These are phyloP conservation scores for Apostichopus leukothele DNA, from an alignment of 53 echinoderm and acorn worm species.

Conservation along the genomic window DNA sequence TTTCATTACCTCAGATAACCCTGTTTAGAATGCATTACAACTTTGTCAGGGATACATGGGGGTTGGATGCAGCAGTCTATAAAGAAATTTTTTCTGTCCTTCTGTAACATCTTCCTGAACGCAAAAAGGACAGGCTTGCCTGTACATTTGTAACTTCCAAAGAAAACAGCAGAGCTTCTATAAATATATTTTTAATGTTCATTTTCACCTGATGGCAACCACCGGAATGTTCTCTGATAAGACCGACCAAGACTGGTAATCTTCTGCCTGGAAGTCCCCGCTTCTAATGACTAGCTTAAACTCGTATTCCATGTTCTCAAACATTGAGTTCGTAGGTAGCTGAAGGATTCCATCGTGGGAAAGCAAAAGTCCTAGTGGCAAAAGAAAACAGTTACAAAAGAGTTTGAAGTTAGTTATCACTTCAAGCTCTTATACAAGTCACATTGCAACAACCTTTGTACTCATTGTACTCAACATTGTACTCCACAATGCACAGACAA, in stretches of 20 bases:
- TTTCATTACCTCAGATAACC: too few relatives aligned
- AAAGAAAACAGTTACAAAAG: neutral
- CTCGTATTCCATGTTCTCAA: conserved; percentile 90
- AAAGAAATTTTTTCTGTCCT: too few relatives aligned
- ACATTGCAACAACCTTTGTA: too few relatives aligned
- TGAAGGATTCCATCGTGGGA: conserved; percentile 34
- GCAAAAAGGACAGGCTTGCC: too few relatives aligned
- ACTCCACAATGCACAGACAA: too few relatives aligned
- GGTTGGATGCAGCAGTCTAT: too few relatives aligned
- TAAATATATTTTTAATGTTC: neutral
- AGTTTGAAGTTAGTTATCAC: neutral
- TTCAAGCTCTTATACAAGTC: too few relatives aligned
- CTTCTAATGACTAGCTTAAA: conserved; percentile 63
- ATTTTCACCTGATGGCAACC: conserved; percentile 37
- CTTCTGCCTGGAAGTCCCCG: conserved; percentile 52
- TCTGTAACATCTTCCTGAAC: too few relatives aligned
- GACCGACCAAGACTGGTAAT: conserved; percentile 56
- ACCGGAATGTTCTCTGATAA: conserved; percentile 55
- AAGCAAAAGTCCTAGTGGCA: neutral
- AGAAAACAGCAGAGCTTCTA: neutral
- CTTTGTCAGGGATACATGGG: too few relatives aligned
- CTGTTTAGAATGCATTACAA: too few relatives aligned
- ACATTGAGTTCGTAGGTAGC: conserved; percentile 65
- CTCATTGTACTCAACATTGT: too few relatives aligned
- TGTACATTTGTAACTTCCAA: too few relatives aligned